A percentile compares a stretch with the other conserved stretches of the same genome.
phyloP scores from a whole-genome alignment of 2,797 vertebrate species.

The Hyperoplus immaculatus region DNA sequence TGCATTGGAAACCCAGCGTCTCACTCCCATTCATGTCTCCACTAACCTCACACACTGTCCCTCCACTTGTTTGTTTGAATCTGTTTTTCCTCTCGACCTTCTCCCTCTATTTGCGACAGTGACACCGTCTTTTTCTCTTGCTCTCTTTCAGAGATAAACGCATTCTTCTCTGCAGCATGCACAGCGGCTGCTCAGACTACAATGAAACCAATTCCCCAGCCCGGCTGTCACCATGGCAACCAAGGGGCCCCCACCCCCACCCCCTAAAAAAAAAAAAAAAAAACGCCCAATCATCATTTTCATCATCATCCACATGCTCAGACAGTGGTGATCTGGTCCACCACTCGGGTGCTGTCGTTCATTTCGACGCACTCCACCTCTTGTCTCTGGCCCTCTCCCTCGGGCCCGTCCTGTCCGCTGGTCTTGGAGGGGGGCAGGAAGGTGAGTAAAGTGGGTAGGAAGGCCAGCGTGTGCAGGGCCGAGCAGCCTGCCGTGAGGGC shows the following conservation, averaged over 20 bases:
- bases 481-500: slow-evolving; percentile 97
- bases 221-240: slow-evolving; percentile 54
- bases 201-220: slow-evolving; percentile 25
- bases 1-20: slow-evolving; percentile 39
- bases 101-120: not conserved
- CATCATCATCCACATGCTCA: slow-evolving; percentile 69
- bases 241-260: not conserved
- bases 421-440: slow-evolving; percentile 98
- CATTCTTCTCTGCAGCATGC: slow-evolving; percentile 43
- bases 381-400: slow-evolving; percentile 89
- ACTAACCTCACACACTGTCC: not conserved
- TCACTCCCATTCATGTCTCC: slow-evolving; percentile 11
- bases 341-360: slow-evolving; percentile 96
- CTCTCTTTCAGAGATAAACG: slow-evolving; percentile 23
- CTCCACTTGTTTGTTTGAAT: slow-evolving; percentile 1
- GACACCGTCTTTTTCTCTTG: slow-evolving; percentile 3
- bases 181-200: slow-evolving; percentile 37
- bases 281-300: not conserved
- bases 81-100: slow-evolving; percentile 16
- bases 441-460: slow-evolving; percentile 98
- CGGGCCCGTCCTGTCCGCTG: slow-evolving; percentile 87
- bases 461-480: slow-evolving; percentile 98
- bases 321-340: slow-evolving; percentile 99
- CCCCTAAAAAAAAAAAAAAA: slow-evolving; percentile 1
- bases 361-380: slow-evolving; percentile 99